Evolutionary conservation across 2,113 vertebrate genomes (phyloP), one percentile per base, ranked within the genome.

Genomic region (Nibea albiflora): DNA sequence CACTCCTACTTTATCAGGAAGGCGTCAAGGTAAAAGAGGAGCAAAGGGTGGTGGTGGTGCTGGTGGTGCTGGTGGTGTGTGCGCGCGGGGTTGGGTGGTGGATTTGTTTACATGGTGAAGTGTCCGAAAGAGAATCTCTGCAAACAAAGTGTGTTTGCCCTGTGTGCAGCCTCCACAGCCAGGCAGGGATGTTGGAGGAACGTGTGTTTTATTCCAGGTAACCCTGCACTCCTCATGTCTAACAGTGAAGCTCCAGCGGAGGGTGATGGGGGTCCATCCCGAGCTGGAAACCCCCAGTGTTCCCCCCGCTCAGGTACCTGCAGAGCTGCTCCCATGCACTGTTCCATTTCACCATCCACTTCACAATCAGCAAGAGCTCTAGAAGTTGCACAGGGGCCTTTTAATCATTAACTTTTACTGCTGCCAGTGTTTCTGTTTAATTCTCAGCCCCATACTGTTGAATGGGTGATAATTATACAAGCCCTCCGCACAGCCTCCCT

Each of bases 1-100:
- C 95, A 91, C 91, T 97, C 97, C 22, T 99, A 99, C 96, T 99
- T 99, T 90, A 93, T 96, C 42, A 92, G 96, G 82, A 99, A 98
- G 93, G 97, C 96, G 9, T 96, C 95, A 31, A 96, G 98, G 98
- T 99, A 95, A 95, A 92, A 20, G 28, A 16, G 11, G 42, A 5
- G 15, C 1, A 26, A 46, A 24, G 8, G 17, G 3, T 17, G 35
- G 39, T 11, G 35, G 10, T 15, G n/a, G 28, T 15, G 44, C 5
- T 4, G 7, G 14, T 35, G 20, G 10, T 35, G 31, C 1, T 35
- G 31, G 5, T 31, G 31, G 35, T 9, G 35, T 39, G 35, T 39
- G 35, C 0, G 35, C 1, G 35, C 35, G 7, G 7, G 35, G 35
- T 39, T 39, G 35, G 35, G 35, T 39, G 35, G 35, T 39, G 35